Percentiles rank a stretch among this genome's conserved stretches.
Conservation (phyloP, 35 echinoderm and acorn worm genomes). For the Ophioderma brevispina region DNA sequence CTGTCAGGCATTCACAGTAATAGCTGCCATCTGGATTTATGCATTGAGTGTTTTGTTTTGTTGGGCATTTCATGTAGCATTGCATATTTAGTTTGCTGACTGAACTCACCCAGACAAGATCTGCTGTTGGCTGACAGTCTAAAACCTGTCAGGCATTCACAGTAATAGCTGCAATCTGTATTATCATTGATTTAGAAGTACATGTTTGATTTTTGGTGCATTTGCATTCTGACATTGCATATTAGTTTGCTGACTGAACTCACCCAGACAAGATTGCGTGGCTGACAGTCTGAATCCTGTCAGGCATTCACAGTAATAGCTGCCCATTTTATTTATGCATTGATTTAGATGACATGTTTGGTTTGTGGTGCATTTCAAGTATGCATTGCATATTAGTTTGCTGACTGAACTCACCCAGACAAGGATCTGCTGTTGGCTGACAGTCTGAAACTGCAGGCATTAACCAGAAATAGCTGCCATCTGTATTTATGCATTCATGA, state of each 20-base stretch:
- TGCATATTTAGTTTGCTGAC: neutral
- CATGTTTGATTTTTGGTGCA: too few species aligned
- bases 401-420: constrained; percentile 41
- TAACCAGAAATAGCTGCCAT: too few species aligned
- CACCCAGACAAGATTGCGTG: constrained; percentile 49
- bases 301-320: constrained; percentile 19
- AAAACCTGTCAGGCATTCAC: constrained; percentile 65
- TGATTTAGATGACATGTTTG: too few species aligned
- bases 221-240: constrained; percentile 15
- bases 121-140: constrained; percentile 53
- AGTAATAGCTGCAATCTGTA: constrained; percentile 66
- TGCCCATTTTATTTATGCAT: neutral
- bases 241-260: neutral
- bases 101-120: constrained; percentile 61
- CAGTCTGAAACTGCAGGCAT: constrained; percentile 62
- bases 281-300: constrained; percentile 49
- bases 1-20: constrained; percentile 31
- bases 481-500: neutral
- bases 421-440: constrained; percentile 56
- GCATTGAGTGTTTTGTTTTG: too few species aligned
- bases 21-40: neutral
- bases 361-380: too few species aligned
- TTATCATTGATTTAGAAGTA: too few species aligned
- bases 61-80: too few species aligned
- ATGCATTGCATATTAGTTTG: neutral